Percentiles rank a stretch among this genome's conserved stretches.
Evolutionary conservation across 2,113 vertebrate species (phyloP).

Genomic region (Paradisaea rubra): DNA sequence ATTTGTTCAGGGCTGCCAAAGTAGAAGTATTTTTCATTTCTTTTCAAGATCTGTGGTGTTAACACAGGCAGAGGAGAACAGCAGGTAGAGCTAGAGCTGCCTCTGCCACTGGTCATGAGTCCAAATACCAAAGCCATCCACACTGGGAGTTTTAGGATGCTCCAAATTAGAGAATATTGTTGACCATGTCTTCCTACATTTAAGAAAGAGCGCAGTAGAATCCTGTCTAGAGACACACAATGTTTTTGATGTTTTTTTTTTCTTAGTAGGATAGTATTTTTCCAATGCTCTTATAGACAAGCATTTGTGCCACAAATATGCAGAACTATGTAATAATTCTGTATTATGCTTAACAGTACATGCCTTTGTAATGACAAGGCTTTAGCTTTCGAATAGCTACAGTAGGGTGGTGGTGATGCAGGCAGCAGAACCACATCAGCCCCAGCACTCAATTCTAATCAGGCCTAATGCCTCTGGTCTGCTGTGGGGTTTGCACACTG

Average conservation of each 20-base stretch:
- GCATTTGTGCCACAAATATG: neutral
- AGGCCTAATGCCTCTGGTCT: neutral
- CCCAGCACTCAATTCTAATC: neutral
- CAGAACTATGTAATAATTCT: neutral
- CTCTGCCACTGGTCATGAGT: neutral
- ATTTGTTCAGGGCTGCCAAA: neutral
- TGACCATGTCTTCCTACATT: neutral
- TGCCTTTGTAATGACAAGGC: neutral
- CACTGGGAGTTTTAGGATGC: neutral
- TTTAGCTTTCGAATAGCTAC: neutral
- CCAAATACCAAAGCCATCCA: neutral
- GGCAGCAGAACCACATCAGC: neutral
- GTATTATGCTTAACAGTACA: neutral
- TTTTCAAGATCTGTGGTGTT: neutral
- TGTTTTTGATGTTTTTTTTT: neutral
- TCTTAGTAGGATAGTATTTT: neutral
- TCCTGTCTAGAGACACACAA: neutral
- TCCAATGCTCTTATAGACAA: neutral
- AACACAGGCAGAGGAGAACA: neutral
- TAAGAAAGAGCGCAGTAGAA: neutral
- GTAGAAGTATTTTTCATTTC: neutral
- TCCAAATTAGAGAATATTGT: neutral
- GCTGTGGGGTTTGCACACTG: neutral
- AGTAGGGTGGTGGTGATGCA: neutral
- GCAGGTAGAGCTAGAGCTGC: neutral